A percentile compares a stretch with the other conserved stretches of the same genome.
Conservation (phyloP, 2,113 vertebrate species). For the Pimephales promelas region DNA sequence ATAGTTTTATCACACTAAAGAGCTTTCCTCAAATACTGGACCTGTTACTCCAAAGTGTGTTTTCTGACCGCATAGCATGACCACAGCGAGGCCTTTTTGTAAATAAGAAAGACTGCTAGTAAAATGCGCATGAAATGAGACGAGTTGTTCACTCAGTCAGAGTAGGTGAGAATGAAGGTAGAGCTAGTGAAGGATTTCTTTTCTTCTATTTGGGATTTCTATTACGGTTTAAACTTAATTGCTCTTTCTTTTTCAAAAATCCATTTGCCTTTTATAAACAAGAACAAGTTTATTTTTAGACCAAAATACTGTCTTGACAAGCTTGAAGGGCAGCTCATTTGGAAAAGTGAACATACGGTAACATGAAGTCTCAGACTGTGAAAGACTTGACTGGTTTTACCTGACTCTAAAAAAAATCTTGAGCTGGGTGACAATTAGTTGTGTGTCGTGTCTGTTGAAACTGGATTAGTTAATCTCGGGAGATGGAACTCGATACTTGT, state of each 20-base stretch:
- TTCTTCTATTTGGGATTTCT: conserved; percentile 14
- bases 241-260: neutral
- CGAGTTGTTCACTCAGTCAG: neutral
- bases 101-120: neutral
- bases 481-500: neutral
- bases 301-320: neutral
- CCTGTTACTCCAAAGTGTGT: neutral
- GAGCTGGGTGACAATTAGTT: conserved; percentile 23
- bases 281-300: neutral
- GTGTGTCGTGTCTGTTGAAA: conserved; percentile 20
- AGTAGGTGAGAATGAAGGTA: conserved; percentile 39
- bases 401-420: conserved; percentile 53
- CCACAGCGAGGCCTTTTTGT: conserved; percentile 32
- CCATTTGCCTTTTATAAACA: neutral
- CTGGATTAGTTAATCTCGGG: neutral
- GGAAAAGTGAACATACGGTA: neutral
- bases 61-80: neutral
- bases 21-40: neutral
- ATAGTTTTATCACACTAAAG: conserved; percentile 4
- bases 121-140: neutral
- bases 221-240: neutral
- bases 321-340: neutral
- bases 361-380: neutral
- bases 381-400: conserved; percentile 52
- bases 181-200: conserved; percentile 2